phyloP scores from a whole-genome alignment of 2,888 invertebrate species.

The Pterostichus madidus region DNA sequence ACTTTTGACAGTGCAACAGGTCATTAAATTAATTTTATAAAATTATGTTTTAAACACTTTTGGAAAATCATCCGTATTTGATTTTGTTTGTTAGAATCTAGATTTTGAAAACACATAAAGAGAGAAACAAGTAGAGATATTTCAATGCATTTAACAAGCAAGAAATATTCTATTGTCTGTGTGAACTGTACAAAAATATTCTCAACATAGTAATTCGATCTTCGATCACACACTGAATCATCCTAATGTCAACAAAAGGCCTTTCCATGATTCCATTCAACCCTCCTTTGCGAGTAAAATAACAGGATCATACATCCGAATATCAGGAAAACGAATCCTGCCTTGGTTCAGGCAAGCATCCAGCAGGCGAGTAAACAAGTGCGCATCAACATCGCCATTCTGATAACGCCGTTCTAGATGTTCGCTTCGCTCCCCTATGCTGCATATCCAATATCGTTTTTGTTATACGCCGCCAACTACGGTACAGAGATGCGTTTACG shows the following conservation, averaged over 20 bases:
- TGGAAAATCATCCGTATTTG: too few relatives aligned
- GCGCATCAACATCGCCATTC: slow-evolving; percentile 35
- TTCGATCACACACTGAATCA: slow-evolving; percentile 43
- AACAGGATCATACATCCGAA: slow-evolving; percentile 45
- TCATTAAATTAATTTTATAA: too few relatives aligned
- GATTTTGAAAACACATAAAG: too few relatives aligned
- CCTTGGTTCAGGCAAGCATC: slow-evolving; percentile 26
- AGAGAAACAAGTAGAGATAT: too few relatives aligned
- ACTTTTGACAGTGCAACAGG: too few relatives aligned
- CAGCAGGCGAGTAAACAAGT: slow-evolving; percentile 50
- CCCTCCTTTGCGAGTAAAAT: slow-evolving; percentile 30
- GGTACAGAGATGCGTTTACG: slow-evolving; percentile 11
- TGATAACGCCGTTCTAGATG: slow-evolving; percentile 16
- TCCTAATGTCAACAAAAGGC: slow-evolving; percentile 40
- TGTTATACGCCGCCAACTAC: slow-evolving; percentile 36
- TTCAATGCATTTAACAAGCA: background rate
- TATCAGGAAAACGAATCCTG: slow-evolving; percentile 48
- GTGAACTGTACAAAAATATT: slow-evolving; percentile 12
- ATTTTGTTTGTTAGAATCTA: too few relatives aligned
- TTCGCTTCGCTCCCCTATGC: slow-evolving; percentile 10
- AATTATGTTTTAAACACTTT: too few relatives aligned
- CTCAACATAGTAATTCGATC: background rate
- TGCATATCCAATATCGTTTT: slow-evolving; percentile 54
- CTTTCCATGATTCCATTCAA: slow-evolving; percentile 21
- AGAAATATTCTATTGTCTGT: background rate